Base-by-base conservation (phyloP, 2,113 vertebrate genomes). In the Panurus biarmicus region DNA sequence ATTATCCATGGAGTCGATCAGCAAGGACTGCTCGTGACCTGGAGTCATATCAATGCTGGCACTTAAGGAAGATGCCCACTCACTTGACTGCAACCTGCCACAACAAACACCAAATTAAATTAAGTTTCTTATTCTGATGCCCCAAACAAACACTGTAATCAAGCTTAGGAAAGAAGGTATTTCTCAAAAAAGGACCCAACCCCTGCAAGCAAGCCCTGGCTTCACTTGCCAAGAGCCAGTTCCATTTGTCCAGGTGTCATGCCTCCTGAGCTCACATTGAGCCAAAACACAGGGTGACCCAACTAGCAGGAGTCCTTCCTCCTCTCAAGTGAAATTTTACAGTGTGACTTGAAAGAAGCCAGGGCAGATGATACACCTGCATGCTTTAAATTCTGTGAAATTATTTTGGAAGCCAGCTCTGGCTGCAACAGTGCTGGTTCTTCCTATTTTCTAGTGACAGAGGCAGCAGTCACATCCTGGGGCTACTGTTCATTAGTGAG, bases 1-100 rank as follows among this genome's bases (percentile, higher is more conserved):
- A 72, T 92, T 97, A 75, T 98, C 98, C 16, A 87, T 56, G 45
- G 98, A 96, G 53, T 99, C 98, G 26, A 98, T 98, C 50, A 99
- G 96, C 62, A 99, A 83, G 2, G 98, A 89, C 1, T 98, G 98
- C 75, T 99, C 99, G 0, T 98, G 98, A 44, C 87, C 73, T 38
- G 96, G 95, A 16, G 92, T 78, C 71, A 95, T 70, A 35, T 96
- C 97, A 40, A 97, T 77, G 93, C 94, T 85, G 65, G 97, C 96
- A 21, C 98, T 97, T 47, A 95, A 70, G 28, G 95, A 72, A 22
- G 97, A 94, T 0, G 88, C 91, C 98, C 98, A 98, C 31, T 98
- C 97, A 6, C 94, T 97, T 72, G 97, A 96, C 48, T 98, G 97
- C 82, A 97, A 96, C 96, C 98, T 99, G 96, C 29, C 67, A 62